These are phyloP conservation scores for Cephus nigrinus DNA, from an alignment of 2,888 invertebrate genomes.

Conservation along the genomic window DNA sequence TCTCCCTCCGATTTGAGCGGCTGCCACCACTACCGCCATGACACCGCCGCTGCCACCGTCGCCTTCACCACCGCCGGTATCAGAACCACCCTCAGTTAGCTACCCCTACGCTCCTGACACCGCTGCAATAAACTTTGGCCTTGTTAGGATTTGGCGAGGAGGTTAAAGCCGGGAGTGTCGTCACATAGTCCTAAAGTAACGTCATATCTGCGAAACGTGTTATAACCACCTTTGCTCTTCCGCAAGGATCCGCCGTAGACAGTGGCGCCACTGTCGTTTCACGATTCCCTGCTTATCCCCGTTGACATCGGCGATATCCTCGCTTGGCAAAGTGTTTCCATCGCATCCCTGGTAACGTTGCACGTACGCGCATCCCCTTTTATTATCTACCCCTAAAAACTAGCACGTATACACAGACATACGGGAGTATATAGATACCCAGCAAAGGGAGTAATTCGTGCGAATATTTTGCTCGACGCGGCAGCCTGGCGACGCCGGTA, in stretches of 20 bases:
- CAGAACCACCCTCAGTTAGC: conserved; percentile 14
- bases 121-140: conserved; percentile 59
- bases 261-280: neutral
- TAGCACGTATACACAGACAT: neutral
- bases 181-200: neutral
- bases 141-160: conserved; percentile 44
- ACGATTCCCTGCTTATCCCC: neutral
- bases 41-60: conserved; percentile 22
- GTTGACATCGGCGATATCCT: neutral
- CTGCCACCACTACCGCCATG: conserved; percentile 35
- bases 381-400: neutral
- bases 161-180: conserved; percentile 9
- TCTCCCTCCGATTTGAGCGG: conserved; percentile 52
- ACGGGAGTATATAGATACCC: neutral
- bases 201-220: neutral
- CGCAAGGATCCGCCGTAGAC: neutral
- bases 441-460: neutral
- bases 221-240: neutral
- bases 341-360: neutral
- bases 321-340: neutral
- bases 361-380: neutral
- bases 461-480: conserved; percentile 10
- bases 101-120: conserved; percentile 43
- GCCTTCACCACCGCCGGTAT: conserved; percentile 49
- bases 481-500: conserved; percentile 47